A percentile compares a stretch with the other conserved stretches of the same genome.
Evolutionary conservation across 2,797 vertebrate species (phyloP).

Genomic region (Psittacula derbiana): DNA sequence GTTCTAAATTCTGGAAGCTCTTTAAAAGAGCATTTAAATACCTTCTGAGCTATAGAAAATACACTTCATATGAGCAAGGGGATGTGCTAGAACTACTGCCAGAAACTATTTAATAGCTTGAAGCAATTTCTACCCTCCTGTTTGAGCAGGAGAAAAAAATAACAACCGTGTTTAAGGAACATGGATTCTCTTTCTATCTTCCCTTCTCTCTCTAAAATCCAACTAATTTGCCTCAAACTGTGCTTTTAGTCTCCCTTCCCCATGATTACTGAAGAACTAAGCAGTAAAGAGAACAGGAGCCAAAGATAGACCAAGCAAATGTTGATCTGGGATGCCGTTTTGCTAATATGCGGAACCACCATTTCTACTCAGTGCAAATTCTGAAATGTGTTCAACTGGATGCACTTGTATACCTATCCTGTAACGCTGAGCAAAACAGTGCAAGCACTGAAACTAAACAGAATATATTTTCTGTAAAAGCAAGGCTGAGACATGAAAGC

Average conservation of each 20-base stretch:
- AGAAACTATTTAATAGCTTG: conserved; percentile 28
- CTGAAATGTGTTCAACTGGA: not conserved
- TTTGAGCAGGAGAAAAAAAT: not conserved
- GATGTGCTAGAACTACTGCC: not conserved
- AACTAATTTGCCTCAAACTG: not conserved
- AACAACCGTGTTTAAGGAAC: not conserved
- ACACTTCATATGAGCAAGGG: not conserved
- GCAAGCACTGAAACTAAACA: conserved; percentile 36
- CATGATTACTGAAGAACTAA: not conserved
- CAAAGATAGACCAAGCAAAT: rapidly evolving
- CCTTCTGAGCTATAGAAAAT: not conserved
- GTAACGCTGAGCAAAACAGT: not conserved
- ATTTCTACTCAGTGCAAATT: not conserved
- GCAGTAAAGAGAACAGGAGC: not conserved
- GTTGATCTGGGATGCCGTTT: not conserved
- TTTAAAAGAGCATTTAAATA: conserved; percentile 31
- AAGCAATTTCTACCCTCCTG: not conserved
- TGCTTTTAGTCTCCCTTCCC: not conserved
- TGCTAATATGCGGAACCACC: not conserved
- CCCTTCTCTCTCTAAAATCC: not conserved
- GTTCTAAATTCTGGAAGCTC: not conserved
- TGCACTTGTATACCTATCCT: not conserved
- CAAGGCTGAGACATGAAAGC: conserved; percentile 24
- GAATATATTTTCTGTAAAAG: conserved; percentile 42
- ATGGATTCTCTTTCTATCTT: not conserved